Base-by-base conservation (phyloP, 2,113 vertebrate species). In the Strigops habroptila region DNA sequence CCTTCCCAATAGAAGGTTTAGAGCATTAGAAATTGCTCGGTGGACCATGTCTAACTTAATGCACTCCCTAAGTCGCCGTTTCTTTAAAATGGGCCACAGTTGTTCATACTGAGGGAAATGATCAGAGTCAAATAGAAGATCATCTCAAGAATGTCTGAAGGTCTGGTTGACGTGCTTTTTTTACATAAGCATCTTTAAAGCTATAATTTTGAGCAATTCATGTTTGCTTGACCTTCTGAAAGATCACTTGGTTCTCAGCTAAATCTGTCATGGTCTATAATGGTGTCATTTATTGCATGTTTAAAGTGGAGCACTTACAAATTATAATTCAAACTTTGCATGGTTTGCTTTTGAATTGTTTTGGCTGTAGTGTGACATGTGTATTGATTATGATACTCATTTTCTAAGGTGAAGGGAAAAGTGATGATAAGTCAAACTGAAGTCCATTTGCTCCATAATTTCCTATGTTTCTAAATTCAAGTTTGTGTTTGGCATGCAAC, bases 171-270 rank as follows among this genome's bases (percentile, higher is more conserved):
- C 86, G 48, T 78, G 28, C 1, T 44, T 51, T 86, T 94, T 59
- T 87, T 86, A 63, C 43, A 92, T 52, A 31, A 65, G 59, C 4
- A 28, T 81, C 64, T 92, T 83, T 74, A 52, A 69, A 92, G 46
- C 63, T 83, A 41, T 86, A 70, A 43, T 94, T 95, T 80, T 76
- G 49, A 86, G 79, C 44, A 86, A 53, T 81, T 88, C 77, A 23
- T 90, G 88, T 95, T 94, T 96, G 18, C 23, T 81, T 93, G 86
- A 94, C 94, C 80, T 91, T 86, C 53, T 90, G 60, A 88, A 95
- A 88, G 76, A 90, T 81, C 43, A 64, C 51, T 88, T 70, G 1
- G 18, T 95, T 94, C 88, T 92, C 86, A 63, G 53, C 55, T 94
- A 77, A 67, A 53, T 90, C 65, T 67, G 31, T 81, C 8, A 7